Evolutionary conservation across 2,888 invertebrate genomes (phyloP), one percentile per base, ranked within the genome.

Genomic region (Tenthredo amoena): DNA sequence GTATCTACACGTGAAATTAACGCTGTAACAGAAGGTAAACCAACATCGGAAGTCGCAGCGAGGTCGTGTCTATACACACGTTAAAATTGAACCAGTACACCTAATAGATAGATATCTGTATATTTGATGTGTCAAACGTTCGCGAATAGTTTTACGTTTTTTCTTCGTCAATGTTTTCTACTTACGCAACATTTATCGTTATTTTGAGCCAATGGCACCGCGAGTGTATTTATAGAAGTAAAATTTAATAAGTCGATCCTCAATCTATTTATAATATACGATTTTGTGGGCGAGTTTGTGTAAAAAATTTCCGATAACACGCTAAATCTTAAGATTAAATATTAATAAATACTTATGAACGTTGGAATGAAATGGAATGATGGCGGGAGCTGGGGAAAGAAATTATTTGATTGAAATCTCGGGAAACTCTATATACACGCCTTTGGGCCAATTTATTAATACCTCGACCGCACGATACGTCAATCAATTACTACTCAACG

Each of bases 401-500:
- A 55, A 58, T 34, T 21, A 55, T 55, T 58, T 55, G 79, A 79
- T 34, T 55, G 55, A 81, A 62, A 81, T 40, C n/a, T 81, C 40
- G 58, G 12, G 34, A 37, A 40, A 40, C 15, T 81, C 37, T 5
- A 31, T 18, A 68, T 74, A 18, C 37, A 15, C 21, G 34, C 37
- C 62, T 26, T 62, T 50, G 21, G 55, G 9, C 1, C 15, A 79
- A 79, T 79, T 79, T 55, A 79, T 79, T 58, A 34, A 55, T 79
- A 55, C 50, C 55, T 55, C 55, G 34, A n/a, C 34, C 10, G 79
- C 58, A 79, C 79, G 79, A 50, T 55, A 31, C 76, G 79, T 79
- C 55, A 58, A 81, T 62, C 58, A 81, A 81, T 81, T 40, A 81
- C 37, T n/a, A 37, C 81, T 81, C 58, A 40, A 81, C 37, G 81